A percentile compares a stretch with the other conserved stretches of the same genome.
These are phyloP conservation scores for Lontra canadensis DNA, from an alignment of 2,113 vertebrate genomes.

Conservation along the genomic window DNA sequence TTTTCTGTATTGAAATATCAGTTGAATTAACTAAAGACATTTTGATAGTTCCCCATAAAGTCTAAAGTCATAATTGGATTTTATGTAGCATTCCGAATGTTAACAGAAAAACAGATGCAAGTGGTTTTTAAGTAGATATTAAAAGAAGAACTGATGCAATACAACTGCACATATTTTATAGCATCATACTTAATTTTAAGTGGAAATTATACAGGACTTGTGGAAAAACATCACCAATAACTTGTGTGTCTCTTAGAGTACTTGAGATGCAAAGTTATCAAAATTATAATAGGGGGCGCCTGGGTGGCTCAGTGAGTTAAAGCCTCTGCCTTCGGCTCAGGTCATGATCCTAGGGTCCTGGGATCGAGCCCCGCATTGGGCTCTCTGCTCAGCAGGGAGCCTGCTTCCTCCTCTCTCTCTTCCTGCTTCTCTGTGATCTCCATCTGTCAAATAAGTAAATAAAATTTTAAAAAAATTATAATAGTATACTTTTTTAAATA, in stretches of 20 bases:
- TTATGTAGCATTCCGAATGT: constrained; percentile 53
- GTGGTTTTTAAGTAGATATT: constrained; percentile 40
- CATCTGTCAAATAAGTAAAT: too few species aligned
- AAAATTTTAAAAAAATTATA: too few species aligned
- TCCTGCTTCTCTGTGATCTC: too few species aligned
- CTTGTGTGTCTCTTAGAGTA: background rate
- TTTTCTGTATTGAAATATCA: constrained; percentile 64
- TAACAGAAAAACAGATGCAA: constrained; percentile 44
- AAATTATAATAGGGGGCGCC: background rate
- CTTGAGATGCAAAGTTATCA: background rate
- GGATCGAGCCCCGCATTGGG: too few species aligned
- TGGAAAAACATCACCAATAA: background rate
- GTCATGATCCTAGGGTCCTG: too few species aligned
- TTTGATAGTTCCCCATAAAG: constrained; percentile 15
- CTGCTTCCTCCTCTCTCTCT: too few species aligned
- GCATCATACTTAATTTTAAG: background rate
- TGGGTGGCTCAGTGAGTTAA: too few species aligned
- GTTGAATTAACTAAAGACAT: constrained; percentile 66
- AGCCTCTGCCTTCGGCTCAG: too few species aligned
- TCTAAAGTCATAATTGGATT: background rate
- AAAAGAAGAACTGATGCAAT: constrained; percentile 11
- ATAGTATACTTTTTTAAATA: too few species aligned
- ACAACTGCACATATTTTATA: background rate
- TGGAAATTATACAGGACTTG: too few species aligned
- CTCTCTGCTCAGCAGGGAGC: too few species aligned